Evolutionary conservation across 1,140 invertebrate species (phyloP), one percentile per base, ranked within the genome.

Genomic region (Nylanderia fulva): DNA sequence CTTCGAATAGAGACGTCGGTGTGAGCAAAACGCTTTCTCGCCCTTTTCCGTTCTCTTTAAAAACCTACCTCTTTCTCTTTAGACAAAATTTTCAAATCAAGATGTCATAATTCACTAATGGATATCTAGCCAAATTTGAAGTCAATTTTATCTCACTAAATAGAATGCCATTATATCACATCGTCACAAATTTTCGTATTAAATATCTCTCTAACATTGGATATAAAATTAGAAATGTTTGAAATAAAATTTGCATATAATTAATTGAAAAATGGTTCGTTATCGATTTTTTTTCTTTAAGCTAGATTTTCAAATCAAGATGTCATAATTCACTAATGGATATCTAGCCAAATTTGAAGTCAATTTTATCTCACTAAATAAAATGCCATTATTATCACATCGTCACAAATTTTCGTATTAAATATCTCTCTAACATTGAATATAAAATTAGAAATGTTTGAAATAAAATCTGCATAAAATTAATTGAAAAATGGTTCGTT

Each of bases 11-110:
- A 52, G 48, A 79, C 56, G 48, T 36, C 36, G 24, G 18, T 24
- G 61, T 27, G 79, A 52, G 66, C 29, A 15, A 42, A 87, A 18
- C 48, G 33, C 39, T 63, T 85, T 54, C 21, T 39, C 42, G 27
- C 76, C 42, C 11, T 56, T 13, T 33, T 3, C 3, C 29, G 1
- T 33, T 33, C 29, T 33, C 29, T 33, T 33, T 33, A 33, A 33
- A 33, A 33, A 33, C n/a, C n/a, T n/a, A n/a, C n/a, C n/a, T n/a
- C n/a, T 77, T 3, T 45, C 21, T 68, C 36, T 79, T 54, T 76
- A 63, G 24, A 48, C 7, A 13, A 1, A 39, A 27, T 27, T 9
- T 33, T 13, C 21, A 27, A 39, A 69, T 64, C 36, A 77, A 45
- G 11, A 24, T 36, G 8, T 45, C 24, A 8, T 45, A 76, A 45